Base-by-base conservation (phyloP, 2,888 invertebrate genomes). In the Torymus auratus region DNA sequence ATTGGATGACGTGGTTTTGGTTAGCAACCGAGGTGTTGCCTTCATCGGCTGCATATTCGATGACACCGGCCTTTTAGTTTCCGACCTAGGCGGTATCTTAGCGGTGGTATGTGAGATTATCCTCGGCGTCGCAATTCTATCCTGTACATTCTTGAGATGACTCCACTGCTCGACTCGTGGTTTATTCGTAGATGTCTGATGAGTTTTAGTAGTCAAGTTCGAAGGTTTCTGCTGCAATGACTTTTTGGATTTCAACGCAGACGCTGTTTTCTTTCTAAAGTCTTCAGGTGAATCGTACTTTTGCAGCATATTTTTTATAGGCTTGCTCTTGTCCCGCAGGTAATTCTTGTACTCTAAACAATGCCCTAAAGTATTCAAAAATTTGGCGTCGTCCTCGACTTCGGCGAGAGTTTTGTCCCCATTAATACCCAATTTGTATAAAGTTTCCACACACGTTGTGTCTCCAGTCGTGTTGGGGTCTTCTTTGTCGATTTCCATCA, bases 301-400 rank as follows among this genome's bases (percentile, higher is more conserved):
- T 64, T 80, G 73, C 1, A 82, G 52, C n/a, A 80, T 81, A 11
- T 81, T 76, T 11, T 81, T 50, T 55, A 82, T 61, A 3, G 84
- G 82, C 56, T 81, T 82, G 53, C 83, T 82, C 20, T 81, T 81
- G 53, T 72, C 80, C 23, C 78, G 73, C n/a, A 88, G 69, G 64
- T 86, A 85, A n/a, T 85, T 83, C 52, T 87, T 84, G 76, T 89
- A 89, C 4, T 86, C 85, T 52, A 86, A 80, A 7, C 88, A 86
- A 3, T 87, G 83, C 15, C 82, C 84, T 2, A 90, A 69, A 0
- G 88, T 87, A 75, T 85, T 84, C 11, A 88, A 67, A 14, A 89
- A 88, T 17, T 85, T 83, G 0, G 55, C 64, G 10, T 79, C 83
- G 0, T 78, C 77, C 13, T 74, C 81, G 1, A 79, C 73, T 0